phyloP scores from a whole-genome alignment of 1,140 invertebrate genomes.

The Zaprionus lachaisei region DNA sequence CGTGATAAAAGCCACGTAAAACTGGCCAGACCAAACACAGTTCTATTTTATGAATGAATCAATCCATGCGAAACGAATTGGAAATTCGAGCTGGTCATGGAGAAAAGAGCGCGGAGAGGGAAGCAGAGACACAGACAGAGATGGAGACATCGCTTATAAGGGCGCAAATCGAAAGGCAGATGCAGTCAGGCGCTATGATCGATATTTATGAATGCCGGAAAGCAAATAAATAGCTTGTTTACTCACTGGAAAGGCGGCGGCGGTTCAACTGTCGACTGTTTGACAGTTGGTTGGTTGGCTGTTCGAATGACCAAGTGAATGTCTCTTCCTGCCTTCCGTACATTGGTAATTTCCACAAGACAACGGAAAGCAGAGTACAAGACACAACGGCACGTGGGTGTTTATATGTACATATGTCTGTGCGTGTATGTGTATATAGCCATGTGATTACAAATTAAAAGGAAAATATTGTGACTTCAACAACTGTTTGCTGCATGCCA shows the following conservation, averaged over 20 bases:
- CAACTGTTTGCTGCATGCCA: background rate
- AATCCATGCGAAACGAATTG: constrained; percentile 49
- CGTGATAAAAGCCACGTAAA: constrained; percentile 65
- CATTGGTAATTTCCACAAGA: constrained; percentile 24
- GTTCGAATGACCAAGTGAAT: constrained; percentile 6
- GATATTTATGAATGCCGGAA: constrained; percentile 72
- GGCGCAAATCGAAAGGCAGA: constrained; percentile 52
- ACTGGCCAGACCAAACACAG: constrained; percentile 4
- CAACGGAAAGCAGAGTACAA: constrained; percentile 40
- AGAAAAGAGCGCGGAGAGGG: background rate
- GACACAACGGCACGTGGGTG: constrained; percentile 13
- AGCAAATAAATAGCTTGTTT: constrained; percentile 64
- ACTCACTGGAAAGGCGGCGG: constrained; percentile 26
- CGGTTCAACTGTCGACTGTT: constrained; percentile 29
- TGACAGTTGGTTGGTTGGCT: constrained; percentile 2
- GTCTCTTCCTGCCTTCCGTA: constrained; percentile 19
- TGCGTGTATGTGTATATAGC: constrained; percentile 6
- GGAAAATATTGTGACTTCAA: constrained; percentile 34
- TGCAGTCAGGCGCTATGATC: constrained; percentile 66
- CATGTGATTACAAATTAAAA: constrained; percentile 61
- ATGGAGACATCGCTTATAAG: constrained; percentile 33
- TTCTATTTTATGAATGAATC: constrained; percentile 58
- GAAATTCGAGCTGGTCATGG: constrained; percentile 25
- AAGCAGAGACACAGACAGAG: background rate
- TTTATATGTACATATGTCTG: background rate